phyloP scores from a whole-genome alignment of 2,888 invertebrate genomes.

The Eilema caniola region DNA sequence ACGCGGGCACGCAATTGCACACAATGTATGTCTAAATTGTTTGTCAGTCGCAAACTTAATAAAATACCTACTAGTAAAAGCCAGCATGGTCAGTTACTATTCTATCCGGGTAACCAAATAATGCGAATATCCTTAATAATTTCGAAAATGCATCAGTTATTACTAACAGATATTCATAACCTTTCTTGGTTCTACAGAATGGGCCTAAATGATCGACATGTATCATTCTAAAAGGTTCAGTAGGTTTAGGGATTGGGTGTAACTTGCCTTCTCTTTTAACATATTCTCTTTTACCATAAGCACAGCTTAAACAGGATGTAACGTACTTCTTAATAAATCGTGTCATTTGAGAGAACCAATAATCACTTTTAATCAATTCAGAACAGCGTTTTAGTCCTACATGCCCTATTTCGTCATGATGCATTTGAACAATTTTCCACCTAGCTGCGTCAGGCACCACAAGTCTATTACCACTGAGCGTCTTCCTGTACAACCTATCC shows the following conservation, averaged over 20 bases:
- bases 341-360: too few species aligned
- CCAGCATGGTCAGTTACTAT: neutral
- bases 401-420: neutral
- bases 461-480: too few species aligned
- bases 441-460: too few species aligned
- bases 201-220: too few species aligned
- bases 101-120: slow-evolving; percentile 7
- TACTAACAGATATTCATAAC: neutral
- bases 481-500: too few species aligned
- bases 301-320: neutral
- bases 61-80: neutral
- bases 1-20: too few species aligned
- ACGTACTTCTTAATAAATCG: too few species aligned
- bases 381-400: neutral
- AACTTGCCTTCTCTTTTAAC: neutral
- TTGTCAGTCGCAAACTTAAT: neutral
- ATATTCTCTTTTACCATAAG: neutral
- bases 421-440: neutral
- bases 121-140: neutral
- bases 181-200: slow-evolving; percentile 1
- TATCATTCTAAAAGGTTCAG: too few species aligned
- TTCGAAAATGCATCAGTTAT: slow-evolving; percentile 3
- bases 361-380: neutral
- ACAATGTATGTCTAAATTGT: too few species aligned
- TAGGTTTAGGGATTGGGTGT: neutral